Evolutionary conservation across 2,888 invertebrate species (phyloP).

Genomic region (Choristoneura rosaceana): DNA sequence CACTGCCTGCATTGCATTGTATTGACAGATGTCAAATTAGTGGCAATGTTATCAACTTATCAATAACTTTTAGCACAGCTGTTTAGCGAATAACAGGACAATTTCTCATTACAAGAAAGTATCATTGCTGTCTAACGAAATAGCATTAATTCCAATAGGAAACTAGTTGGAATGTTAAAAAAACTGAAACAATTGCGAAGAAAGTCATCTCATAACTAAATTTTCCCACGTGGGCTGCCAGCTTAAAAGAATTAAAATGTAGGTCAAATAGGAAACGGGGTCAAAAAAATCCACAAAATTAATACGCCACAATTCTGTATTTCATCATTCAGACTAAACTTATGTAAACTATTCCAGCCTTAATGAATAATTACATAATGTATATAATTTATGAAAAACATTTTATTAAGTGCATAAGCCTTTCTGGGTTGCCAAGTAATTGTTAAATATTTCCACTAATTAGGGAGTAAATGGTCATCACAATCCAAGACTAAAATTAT

Average conservation of each 20-base stretch:
- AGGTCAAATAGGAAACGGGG: conserved; percentile 59
- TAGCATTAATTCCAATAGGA: conserved; percentile 60
- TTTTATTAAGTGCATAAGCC: conserved; percentile 23
- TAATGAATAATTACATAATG: conserved; percentile 7
- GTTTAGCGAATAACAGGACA: conserved; percentile 33
- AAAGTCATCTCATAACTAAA: conserved; percentile 67
- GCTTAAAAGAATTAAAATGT: conserved; percentile 59
- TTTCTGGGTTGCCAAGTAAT: conserved; percentile 30
- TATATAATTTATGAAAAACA: conserved; percentile 30
- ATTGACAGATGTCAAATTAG: conserved; percentile 71
- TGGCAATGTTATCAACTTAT: conserved; percentile 59
- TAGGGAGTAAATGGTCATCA: conserved; percentile 35
- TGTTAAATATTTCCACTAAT: conserved; percentile 26
- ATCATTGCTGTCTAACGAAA: conserved; percentile 60
- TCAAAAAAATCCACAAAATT: conserved; percentile 38
- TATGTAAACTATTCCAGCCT: conserved; percentile 35
- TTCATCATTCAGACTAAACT: conserved; percentile 22
- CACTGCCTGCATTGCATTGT: conserved; percentile 71
- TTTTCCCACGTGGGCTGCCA: conserved; percentile 76
- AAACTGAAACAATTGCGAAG: conserved; percentile 69
- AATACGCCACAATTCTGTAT: conserved; percentile 27
- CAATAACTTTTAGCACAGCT: conserved; percentile 36
- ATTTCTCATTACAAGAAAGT: conserved; percentile 47
- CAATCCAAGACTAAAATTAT: conserved; percentile 47
- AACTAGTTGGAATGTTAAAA: conserved; percentile 60